Conservation (phyloP, 1,140 invertebrate genomes). For the Hesperophylax magnus region DNA sequence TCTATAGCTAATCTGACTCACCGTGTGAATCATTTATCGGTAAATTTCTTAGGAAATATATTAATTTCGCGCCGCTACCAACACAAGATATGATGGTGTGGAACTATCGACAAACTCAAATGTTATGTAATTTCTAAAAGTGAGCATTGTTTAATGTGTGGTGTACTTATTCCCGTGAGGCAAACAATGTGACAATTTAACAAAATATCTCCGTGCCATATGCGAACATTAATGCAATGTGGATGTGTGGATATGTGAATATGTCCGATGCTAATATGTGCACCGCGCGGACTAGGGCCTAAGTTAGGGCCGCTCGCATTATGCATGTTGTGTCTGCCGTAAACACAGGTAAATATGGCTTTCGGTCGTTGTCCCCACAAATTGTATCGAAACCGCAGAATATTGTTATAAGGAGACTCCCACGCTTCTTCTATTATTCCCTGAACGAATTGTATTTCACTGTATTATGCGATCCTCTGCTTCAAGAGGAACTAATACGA, state of each 20-base stretch:
- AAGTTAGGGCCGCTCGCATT: neutral
- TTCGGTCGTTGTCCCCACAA: slow-evolving; percentile 3
- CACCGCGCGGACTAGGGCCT: neutral
- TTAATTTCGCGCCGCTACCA: too few species aligned
- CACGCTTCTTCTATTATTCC: neutral
- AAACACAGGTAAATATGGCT: slow-evolving; percentile 17
- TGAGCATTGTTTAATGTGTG: neutral
- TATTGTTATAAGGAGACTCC: slow-evolving; percentile 35
- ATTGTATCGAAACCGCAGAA: slow-evolving; percentile 37
- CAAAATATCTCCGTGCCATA: neutral
- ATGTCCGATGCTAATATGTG: neutral
- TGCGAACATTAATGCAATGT: too few species aligned
- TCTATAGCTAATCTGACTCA: too few species aligned
- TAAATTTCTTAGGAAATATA: too few species aligned
- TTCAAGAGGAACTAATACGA: too few species aligned
- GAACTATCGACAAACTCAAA: too few species aligned
- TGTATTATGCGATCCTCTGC: too few species aligned
- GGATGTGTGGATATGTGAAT: neutral
- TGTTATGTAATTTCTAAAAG: too few species aligned
- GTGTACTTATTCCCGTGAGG: neutral
- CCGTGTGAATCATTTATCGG: too few species aligned
- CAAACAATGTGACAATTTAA: neutral
- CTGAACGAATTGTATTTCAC: too few species aligned
- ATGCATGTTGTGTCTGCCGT: slow-evolving; percentile 1
- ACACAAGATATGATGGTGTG: too few species aligned